Evolutionary conservation across 92 coral and sea anemone species (phyloP).

Genomic region (Epizoanthus rinbou): DNA sequence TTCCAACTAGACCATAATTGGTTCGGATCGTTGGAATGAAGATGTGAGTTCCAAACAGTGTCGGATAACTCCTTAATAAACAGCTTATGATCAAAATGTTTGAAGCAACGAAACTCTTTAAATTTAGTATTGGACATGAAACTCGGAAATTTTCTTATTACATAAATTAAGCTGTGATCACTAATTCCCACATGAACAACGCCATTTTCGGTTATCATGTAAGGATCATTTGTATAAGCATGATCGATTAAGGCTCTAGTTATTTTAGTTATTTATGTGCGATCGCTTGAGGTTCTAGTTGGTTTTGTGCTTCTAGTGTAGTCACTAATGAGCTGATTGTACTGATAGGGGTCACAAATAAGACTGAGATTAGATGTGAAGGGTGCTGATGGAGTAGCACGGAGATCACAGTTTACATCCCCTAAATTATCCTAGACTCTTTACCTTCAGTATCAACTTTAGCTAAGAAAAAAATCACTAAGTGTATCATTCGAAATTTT

Average conservation of each 20-base stretch:
- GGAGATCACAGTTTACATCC: conserved; percentile 37
- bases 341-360: conserved; percentile 37
- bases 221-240: conserved; percentile 24
- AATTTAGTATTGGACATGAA: conserved; percentile 14
- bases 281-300: conserved; percentile 19
- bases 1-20: too few species aligned
- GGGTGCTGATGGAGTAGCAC: too few species aligned
- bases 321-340: conserved; percentile 34
- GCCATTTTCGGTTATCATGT: conserved; percentile 21
- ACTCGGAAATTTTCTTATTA: conserved; percentile 21
- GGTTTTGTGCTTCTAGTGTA: conserved; percentile 27
- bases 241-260: conserved; percentile 36
- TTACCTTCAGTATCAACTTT: conserved; percentile 34
- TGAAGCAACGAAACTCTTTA: conserved; percentile 26
- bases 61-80: conserved; percentile 26
- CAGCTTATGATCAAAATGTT: conserved; percentile 7
- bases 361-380: conserved; percentile 27
- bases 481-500: conserved; percentile 27
- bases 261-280: conserved; percentile 10
- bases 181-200: conserved; percentile 20
- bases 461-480: conserved; percentile 29
- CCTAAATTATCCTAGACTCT: conserved; percentile 19
- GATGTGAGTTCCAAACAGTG: conserved; percentile 21
- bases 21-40: conserved; percentile 27
- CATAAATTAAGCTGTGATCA: too few species aligned